These are phyloP conservation scores for Catostomus latipinnis DNA, from an alignment of 2,797 vertebrate species.

Conservation along the genomic window DNA sequence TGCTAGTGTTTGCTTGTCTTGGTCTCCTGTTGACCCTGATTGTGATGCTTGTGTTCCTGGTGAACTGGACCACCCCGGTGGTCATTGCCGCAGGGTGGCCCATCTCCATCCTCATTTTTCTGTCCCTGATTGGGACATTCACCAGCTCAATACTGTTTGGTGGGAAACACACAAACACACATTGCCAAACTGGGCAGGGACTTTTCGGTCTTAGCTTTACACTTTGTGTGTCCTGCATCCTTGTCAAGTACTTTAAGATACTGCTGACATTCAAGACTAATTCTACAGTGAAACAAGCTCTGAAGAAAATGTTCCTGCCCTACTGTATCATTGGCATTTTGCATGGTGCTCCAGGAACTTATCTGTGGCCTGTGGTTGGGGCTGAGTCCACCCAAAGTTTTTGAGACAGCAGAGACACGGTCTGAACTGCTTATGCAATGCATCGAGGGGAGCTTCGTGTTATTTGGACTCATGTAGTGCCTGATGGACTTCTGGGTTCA, in stretches of 20 bases:
- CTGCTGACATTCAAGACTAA: conserved; percentile 86
- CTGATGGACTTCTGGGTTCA: conserved; percentile 82
- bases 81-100: conserved; percentile 83
- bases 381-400: conserved; percentile 57
- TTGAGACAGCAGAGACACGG: conserved; percentile 58
- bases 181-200: conserved; percentile 82
- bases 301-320: conserved; percentile 79
- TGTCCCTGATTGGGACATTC: conserved; percentile 83
- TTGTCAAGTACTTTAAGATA: conserved; percentile 89
- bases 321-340: conserved; percentile 71
- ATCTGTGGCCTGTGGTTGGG: conserved; percentile 83
- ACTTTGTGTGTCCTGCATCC: conserved; percentile 85
- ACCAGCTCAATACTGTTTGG: conserved; percentile 76
- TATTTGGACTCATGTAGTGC: conserved; percentile 82
- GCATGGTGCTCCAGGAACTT: conserved; percentile 77
- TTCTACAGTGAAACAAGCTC: conserved; percentile 72
- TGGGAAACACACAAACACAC: conserved; percentile 76
- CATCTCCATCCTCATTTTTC: conserved; percentile 82
- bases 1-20: conserved; percentile 74
- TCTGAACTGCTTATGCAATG: conserved; percentile 78
- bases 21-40: conserved; percentile 78
- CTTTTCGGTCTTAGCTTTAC: conserved; percentile 86
- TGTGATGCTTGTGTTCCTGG: conserved; percentile 80
- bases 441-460: conserved; percentile 79
- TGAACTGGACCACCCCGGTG: conserved; percentile 78